A percentile compares a stretch with the other conserved stretches of the same genome.
phyloP scores from a whole-genome alignment of 2,888 invertebrate species.

The Petrophora chlorosata region DNA sequence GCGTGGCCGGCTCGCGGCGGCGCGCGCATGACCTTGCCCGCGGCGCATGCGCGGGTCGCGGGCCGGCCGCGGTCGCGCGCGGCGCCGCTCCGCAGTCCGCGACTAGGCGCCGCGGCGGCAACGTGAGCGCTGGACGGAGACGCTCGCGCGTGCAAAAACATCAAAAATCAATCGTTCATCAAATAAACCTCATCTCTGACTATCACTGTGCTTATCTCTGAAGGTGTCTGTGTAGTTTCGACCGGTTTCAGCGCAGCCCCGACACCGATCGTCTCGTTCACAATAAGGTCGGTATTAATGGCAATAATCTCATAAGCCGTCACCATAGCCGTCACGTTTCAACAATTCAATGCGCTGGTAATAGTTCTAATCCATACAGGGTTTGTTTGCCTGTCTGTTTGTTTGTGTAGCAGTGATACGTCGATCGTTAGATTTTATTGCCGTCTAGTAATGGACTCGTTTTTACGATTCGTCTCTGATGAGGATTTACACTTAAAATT shows the following conservation, averaged over 20 bases:
- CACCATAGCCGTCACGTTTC: slow-evolving; percentile 74
- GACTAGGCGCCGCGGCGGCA: slow-evolving; percentile 54
- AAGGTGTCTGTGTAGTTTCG: slow-evolving; percentile 16
- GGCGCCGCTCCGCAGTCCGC: slow-evolving; percentile 60
- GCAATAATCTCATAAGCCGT: slow-evolving; percentile 60
- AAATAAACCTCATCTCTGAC: slow-evolving; percentile 22
- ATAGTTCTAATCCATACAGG: slow-evolving; percentile 60
- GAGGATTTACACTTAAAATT: slow-evolving; percentile 51
- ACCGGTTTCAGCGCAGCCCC: background rate
- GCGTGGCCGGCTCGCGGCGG: slow-evolving; percentile 34
- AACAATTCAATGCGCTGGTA: slow-evolving; percentile 67
- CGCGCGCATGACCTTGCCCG: slow-evolving; percentile 69
- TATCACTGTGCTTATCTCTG: slow-evolving; percentile 1
- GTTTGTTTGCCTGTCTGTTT: slow-evolving; percentile 60
- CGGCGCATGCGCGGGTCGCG: slow-evolving; percentile 62
- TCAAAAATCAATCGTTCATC: slow-evolving; percentile 37
- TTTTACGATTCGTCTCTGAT: slow-evolving; percentile 36
- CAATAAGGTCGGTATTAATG: slow-evolving; percentile 54
- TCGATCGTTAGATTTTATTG: slow-evolving; percentile 60
- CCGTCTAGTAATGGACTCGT: slow-evolving; percentile 47
- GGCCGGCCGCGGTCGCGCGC: slow-evolving; percentile 37
- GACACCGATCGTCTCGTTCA: slow-evolving; percentile 7
- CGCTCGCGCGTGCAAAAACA: slow-evolving; percentile 38
- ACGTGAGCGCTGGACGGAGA: slow-evolving; percentile 27
- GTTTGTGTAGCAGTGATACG: slow-evolving; percentile 40